Percentiles rank a stretch among this genome's conserved stretches.
These are phyloP conservation scores for Selenia dentaria DNA, from an alignment of 2,888 invertebrate species.

Conservation along the genomic window DNA sequence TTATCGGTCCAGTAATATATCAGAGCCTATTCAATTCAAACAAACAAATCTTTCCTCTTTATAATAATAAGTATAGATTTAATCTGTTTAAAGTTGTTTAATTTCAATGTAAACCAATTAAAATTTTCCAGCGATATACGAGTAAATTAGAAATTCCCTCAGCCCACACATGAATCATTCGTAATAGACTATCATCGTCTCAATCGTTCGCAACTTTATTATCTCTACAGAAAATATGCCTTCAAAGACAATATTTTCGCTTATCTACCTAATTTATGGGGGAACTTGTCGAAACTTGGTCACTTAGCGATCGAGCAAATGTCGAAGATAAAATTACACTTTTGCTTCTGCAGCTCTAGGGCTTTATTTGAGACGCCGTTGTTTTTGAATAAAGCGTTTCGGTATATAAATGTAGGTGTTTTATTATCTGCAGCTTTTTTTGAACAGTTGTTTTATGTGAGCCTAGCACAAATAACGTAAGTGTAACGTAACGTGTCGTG, in stretches of 20 bases:
- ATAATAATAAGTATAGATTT: no score
- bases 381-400: constrained; percentile 23
- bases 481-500: no score
- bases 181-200: constrained; percentile 43
- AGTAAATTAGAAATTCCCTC: no score
- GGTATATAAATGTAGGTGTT: background rate
- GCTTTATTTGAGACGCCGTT: constrained; percentile 28
- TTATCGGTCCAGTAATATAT: no score
- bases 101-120: no score
- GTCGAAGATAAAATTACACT: constrained; percentile 70
- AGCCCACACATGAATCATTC: constrained; percentile 33
- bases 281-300: constrained; percentile 72
- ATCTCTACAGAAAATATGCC: constrained; percentile 72
- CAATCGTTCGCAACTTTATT: constrained; percentile 72
- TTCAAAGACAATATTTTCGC: constrained; percentile 78
- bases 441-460: no score
- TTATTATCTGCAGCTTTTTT: no score
- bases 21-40: no score
- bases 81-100: no score
- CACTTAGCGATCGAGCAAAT: constrained; percentile 69
- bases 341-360: constrained; percentile 42
- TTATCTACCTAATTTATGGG: constrained; percentile 82
- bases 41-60: no score
- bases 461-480: no score
- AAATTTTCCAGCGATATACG: no score